Base-by-base conservation (phyloP, 2,888 invertebrate genomes). In the Drosophila demipolita region DNA sequence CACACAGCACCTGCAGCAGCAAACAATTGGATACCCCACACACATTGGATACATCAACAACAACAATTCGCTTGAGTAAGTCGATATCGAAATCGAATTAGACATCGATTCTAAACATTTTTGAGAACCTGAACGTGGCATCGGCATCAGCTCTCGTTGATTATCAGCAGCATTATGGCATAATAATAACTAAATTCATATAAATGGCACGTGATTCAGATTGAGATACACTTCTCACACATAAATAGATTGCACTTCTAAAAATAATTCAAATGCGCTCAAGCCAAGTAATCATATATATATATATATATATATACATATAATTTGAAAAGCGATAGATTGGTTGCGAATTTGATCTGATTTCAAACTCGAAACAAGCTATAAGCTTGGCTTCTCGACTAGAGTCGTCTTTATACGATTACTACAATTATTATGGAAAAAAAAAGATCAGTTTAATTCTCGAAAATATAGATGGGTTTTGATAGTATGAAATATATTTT, bases 11-110 rank as follows among this genome's bases (percentile, higher is more conserved):
- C 54, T 54, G 54, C 77, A 74, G 78, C 79, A 65, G 70, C 82
- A 73, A 57, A 70, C 88, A 76, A 83, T 88, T 81, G 89, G 89
- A 89, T 89, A 89, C 75, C 60, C 75, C 72, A 78, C 75, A 68
- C 74, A 76, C 53, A 79, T 83, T 81, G 87, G 72, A 82, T 72
- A 80, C 73, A 65, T 63, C 80, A 70, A 68, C 68, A 75, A 68
- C 71, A 72, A 67, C 69, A 88, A 88, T 86, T 85, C 77, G 83
- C 73, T 86, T 78, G 86, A 87, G 87, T 87, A 87, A 87, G 87
- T 87, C 42, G 33, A 23, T 23, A 45, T 45, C 45, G 11, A 64
- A 48, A 60, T 36, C 35, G 33, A 17, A 40, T 38, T 45, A 23
- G 48, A 48, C 36, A 29, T 55, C 15, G 32, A 23, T 57, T 42